Percentiles rank a stretch among this genome's conserved stretches.
Conservation (phyloP, 2,113 vertebrate species). For the Sclerurus mexicanus region DNA sequence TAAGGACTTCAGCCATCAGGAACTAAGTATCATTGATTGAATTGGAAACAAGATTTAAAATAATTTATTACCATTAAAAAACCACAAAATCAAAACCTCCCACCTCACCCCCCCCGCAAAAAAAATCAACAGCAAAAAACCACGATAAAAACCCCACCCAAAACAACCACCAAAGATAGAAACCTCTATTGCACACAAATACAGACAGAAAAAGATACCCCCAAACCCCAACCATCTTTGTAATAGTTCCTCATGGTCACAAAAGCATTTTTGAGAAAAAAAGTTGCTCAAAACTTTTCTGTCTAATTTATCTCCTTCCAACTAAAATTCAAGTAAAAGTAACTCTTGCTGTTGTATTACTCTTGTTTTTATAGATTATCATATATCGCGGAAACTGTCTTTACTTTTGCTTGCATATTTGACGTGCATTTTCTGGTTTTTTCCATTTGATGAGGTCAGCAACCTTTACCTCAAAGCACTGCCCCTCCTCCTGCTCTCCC, state of each 20-base stretch:
- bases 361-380: neutral
- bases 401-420: neutral
- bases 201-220: neutral
- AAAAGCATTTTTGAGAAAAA: neutral
- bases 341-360: neutral
- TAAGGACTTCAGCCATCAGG: neutral
- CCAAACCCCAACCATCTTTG: neutral
- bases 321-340: neutral
- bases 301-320: neutral
- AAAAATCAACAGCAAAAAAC: neutral
- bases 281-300: neutral
- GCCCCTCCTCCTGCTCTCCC: neutral
- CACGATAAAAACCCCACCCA: neutral
- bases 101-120: too few species aligned
- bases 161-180: neutral
- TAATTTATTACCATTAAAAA: neutral
- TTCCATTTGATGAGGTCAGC: neutral
- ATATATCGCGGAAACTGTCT: neutral
- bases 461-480: neutral
- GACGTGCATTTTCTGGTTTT: neutral
- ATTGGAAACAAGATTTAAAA: neutral
- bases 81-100: too few species aligned
- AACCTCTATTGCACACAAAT: neutral
- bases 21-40: neutral
- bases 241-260: neutral